These are phyloP conservation scores for Acropora tenuis DNA, from an alignment of 64 coral and sea anemone species.

Conservation along the genomic window DNA sequence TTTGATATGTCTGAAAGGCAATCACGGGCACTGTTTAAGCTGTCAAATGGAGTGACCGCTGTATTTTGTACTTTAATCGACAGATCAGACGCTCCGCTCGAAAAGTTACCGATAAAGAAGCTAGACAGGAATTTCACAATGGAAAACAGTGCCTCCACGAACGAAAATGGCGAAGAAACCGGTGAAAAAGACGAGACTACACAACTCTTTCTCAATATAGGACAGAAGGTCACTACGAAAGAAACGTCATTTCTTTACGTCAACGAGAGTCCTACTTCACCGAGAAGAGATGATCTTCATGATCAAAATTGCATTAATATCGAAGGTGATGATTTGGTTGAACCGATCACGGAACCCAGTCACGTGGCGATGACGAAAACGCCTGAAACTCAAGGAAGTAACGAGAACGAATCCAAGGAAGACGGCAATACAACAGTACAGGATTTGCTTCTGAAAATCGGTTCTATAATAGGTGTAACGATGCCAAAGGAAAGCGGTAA, in stretches of 20 bases:
- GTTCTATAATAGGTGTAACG: not conserved
- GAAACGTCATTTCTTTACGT: constrained; percentile 4
- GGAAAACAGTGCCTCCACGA: not conserved
- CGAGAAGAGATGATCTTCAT: not conserved
- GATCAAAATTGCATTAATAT: not conserved
- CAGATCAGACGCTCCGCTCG: not conserved
- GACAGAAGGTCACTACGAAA: not conserved
- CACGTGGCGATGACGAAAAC: not conserved
- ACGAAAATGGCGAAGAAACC: not conserved
- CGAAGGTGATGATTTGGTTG: not conserved
- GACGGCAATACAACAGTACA: not conserved
- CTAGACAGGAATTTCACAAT: not conserved
- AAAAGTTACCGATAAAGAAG: not conserved
- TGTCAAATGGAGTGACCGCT: not conserved
- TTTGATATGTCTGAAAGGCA: too few relatives aligned
- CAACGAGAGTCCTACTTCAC: not conserved
- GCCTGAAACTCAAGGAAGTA: not conserved
- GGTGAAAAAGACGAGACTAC: not conserved
- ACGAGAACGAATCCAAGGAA: not conserved
- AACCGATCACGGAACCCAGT: not conserved
- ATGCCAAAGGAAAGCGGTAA: not conserved
- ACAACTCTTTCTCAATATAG: not conserved
- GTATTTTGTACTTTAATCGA: not conserved
- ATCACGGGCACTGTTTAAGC: too few relatives aligned
- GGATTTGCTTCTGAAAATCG: constrained; percentile 1